phyloP scores from a whole-genome alignment of 2,888 invertebrate genomes.

The Eledone cirrhosa region DNA sequence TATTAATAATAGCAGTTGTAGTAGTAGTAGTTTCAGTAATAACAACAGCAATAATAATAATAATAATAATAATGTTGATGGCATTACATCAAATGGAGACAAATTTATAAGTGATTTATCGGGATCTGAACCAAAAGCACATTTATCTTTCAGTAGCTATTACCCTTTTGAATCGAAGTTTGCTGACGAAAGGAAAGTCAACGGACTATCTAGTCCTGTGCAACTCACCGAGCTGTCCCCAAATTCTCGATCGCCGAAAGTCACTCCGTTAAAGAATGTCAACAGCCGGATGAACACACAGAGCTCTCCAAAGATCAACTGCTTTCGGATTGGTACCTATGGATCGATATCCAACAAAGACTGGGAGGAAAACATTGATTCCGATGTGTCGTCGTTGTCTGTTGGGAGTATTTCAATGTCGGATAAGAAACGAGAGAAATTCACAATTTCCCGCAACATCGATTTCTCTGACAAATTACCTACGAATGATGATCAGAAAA shows the following conservation, averaged over 20 bases:
- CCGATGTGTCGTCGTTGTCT: neutral
- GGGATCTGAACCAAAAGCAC: neutral
- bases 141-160: neutral
- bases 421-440: neutral
- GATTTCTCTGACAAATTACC: conserved; percentile 4
- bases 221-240: neutral
- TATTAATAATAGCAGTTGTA: too few relatives aligned
- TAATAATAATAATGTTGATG: too few relatives aligned
- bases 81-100: neutral
- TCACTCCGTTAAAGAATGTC: conserved; percentile 10
- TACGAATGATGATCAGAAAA: neutral
- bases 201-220: neutral
- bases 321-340: conserved; percentile 56
- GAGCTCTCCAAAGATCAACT: conserved; percentile 48
- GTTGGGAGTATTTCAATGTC: neutral
- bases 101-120: neutral
- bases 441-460: neutral
- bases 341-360: conserved; percentile 54
- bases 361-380: conserved; percentile 35
- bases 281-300: neutral
- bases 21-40: neutral
- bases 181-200: neutral
- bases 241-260: neutral
- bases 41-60: neutral
- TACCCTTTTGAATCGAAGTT: neutral